Evolutionary conservation across 2,113 vertebrate genomes (phyloP), one percentile per base, ranked within the genome.

Genomic region (Hirundichthys speculiger): DNA sequence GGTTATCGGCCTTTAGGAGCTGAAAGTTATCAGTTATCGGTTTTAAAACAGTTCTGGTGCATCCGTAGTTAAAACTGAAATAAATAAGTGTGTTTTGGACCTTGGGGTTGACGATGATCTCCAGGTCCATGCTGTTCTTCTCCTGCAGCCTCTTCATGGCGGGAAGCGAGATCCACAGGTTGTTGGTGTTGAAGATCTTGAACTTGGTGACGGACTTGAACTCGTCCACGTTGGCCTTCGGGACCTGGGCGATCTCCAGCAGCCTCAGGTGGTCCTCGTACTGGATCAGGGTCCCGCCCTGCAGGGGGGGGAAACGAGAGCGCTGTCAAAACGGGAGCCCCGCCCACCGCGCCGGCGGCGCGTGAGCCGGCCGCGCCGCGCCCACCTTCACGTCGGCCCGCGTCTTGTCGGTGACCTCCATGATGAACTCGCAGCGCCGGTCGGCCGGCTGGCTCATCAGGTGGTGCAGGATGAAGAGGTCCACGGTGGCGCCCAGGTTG

Each of bases 181-280:
- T 99, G 92, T 99, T 99, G 83, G 97, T 99, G 73, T 99, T 99
- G 89, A 99, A 99, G 89, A 99, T 99, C 93, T 99, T 99, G 92
- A 99, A 99, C 84, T 99, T 99, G 47, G 96, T 96, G 85, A 99
- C 97, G 0, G 97, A 99, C 90, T 99, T 99, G 91, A 99, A 99
- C 80, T 99, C 97, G 67, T 99, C 97, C 1, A 99, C 97, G 0
- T 98, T 95, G 4, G 95, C 91, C 90, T 96, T 99, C 1, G 97
- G 97, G 47, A 99, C 97, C 88, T 99, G 97, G 16, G 97, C 96
- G 9, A 99, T 98, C 92, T 99, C 97, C 90, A 99, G 93, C 80
- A 99, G 91, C 74, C 96, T 90, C 86, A 99, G 90, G 75, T 95
- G 98, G 18, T 96, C 94, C 62, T 98, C 94, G 0, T 98, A 98